These are phyloP conservation scores for Candoia aspera DNA, from an alignment of 2,113 vertebrate species.

Conservation along the genomic window DNA sequence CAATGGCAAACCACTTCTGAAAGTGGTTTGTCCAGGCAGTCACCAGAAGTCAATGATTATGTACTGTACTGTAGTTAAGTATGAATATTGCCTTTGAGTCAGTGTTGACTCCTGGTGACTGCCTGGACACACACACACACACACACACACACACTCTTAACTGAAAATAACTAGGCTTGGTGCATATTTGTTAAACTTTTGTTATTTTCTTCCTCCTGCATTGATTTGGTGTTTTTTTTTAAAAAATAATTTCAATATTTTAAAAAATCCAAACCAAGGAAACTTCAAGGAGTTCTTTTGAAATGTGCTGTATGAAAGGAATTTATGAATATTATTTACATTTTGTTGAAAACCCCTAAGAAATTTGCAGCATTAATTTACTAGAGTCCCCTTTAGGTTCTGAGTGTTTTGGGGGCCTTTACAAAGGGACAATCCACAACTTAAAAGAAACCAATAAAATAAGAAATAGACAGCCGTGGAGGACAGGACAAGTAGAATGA, in stretches of 20 bases:
- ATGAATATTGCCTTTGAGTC: too few relatives aligned
- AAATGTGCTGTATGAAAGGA: conserved; percentile 23
- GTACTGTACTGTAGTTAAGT: too few relatives aligned
- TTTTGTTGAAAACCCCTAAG: conserved; percentile 16
- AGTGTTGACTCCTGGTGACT: too few relatives aligned
- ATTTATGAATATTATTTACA: conserved; percentile 8
- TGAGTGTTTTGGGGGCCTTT: conserved; percentile 8
- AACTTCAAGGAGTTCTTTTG: conserved; percentile 26
- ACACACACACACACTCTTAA: neutral
- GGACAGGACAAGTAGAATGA: too few relatives aligned
- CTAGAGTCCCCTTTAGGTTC: neutral
- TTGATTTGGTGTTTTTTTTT: conserved; percentile 13
- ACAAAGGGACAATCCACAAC: neutral
- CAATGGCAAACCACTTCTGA: too few relatives aligned
- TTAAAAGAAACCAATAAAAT: conserved; percentile 7
- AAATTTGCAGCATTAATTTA: conserved; percentile 30
- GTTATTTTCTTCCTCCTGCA: conserved; percentile 17
- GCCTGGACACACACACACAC: too few relatives aligned
- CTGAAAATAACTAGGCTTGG: neutral
- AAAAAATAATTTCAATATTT: conserved; percentile 25
- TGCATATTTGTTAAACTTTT: neutral
- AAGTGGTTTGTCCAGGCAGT: too few relatives aligned
- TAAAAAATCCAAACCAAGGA: conserved; percentile 15
- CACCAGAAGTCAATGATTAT: too few relatives aligned
- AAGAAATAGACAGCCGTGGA: neutral